phyloP scores from a whole-genome alignment of 2,888 invertebrate species.

The Gastracanthus pulcherrimus region DNA sequence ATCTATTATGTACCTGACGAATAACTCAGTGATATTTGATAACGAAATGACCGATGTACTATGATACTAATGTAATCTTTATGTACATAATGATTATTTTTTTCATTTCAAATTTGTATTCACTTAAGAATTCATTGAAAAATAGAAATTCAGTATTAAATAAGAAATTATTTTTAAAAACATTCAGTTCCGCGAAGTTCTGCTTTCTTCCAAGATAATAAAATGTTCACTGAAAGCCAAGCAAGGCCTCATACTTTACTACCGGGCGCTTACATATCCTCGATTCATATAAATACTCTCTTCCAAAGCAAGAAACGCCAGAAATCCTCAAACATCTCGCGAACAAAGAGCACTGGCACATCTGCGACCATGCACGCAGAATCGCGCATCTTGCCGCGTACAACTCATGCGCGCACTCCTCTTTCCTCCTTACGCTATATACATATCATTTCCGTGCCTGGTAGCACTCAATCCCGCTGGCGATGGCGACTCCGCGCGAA shows the following conservation, averaged over 20 bases:
- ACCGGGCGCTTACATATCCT: neutral
- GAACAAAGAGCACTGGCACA: constrained; percentile 7
- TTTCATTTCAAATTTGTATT: no score
- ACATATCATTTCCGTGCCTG: neutral
- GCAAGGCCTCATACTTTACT: neutral
- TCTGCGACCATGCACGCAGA: no score
- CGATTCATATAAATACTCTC: neutral
- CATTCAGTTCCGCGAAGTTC: neutral
- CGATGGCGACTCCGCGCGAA: neutral
- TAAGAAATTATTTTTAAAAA: neutral
- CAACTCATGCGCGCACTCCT: neutral
- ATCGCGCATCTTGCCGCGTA: no score
- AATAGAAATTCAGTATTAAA: neutral
- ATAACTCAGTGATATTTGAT: no score
- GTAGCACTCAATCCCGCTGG: neutral
- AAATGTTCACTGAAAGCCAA: neutral
- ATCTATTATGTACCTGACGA: no score
- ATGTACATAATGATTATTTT: no score
- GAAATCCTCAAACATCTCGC: no score
- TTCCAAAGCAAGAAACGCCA: neutral
- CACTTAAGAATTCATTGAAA: no score
- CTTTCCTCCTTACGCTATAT: neutral
- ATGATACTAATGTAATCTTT: no score
- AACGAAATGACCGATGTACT: no score
- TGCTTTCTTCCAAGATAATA: neutral